Conservation (phyloP, 2,113 vertebrate genomes). For the Microcebus ravelobensis region DNA sequence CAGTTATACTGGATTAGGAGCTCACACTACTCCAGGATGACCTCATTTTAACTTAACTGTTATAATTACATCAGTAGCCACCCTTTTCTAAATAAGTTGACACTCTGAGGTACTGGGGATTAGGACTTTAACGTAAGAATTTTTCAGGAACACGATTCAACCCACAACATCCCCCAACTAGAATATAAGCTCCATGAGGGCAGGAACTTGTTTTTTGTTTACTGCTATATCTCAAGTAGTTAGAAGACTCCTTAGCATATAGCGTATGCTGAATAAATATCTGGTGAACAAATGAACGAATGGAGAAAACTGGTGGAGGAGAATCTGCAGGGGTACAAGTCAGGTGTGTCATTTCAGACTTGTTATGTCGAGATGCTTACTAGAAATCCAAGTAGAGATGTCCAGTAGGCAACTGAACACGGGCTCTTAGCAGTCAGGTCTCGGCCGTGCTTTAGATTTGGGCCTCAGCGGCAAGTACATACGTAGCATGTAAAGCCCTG, state of each 20-base stretch:
- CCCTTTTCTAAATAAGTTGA: neutral
- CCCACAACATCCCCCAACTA: neutral
- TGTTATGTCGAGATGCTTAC: neutral
- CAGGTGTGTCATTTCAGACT: neutral
- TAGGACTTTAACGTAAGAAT: neutral
- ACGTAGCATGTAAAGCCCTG: neutral
- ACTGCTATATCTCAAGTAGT: neutral
- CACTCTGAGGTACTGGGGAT: neutral
- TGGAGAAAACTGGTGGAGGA: neutral
- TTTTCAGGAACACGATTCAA: neutral
- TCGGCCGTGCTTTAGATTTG: neutral
- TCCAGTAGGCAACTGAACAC: rapidly evolving
- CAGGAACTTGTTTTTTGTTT: neutral
- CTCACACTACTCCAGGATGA: too few relatives aligned
- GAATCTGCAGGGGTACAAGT: neutral
- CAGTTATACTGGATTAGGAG: neutral
- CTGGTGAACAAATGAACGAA: neutral
- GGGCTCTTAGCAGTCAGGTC: too few relatives aligned
- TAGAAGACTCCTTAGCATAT: neutral
- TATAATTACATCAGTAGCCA: neutral
- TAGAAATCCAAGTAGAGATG: neutral
- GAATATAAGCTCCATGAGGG: neutral
- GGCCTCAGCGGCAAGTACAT: neutral
- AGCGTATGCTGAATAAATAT: neutral
- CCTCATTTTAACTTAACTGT: neutral